These are phyloP conservation scores for Papilio gigon DNA, from an alignment of 2,888 invertebrate genomes.

Conservation along the genomic window DNA sequence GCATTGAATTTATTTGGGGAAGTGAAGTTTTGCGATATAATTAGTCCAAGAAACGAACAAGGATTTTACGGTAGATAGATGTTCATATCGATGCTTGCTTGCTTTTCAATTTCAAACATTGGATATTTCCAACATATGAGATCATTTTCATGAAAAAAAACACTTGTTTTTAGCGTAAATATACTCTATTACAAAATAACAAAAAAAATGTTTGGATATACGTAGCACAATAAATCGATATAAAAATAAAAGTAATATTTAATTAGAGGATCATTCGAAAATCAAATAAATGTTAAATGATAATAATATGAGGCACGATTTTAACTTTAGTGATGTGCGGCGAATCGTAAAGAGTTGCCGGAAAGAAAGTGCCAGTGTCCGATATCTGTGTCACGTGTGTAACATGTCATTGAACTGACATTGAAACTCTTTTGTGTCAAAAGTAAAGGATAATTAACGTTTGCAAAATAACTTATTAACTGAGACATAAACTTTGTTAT, in stretches of 20 bases:
- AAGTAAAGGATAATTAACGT: conserved; percentile 47
- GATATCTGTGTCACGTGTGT: conserved; percentile 75
- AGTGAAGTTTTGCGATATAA: not conserved
- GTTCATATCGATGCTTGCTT: too few species aligned
- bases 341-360: conserved; percentile 69
- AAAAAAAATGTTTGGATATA: too few species aligned
- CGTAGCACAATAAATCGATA: too few species aligned
- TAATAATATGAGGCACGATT: conserved; percentile 46
- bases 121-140: too few species aligned
- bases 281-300: not conserved
- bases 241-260: too few species aligned
- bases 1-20: not conserved
- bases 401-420: conserved; percentile 75
- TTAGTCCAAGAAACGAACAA: not conserved
- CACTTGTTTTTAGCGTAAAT: too few species aligned
- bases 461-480: conserved; percentile 9
- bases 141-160: too few species aligned
- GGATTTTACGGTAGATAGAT: too few species aligned
- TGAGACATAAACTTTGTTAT: not conserved
- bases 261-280: too few species aligned
- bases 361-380: conserved; percentile 76
- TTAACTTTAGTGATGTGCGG: conserved; percentile 60
- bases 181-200: too few species aligned
- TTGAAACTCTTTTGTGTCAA: conserved; percentile 62
- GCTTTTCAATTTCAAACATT: too few species aligned